Evolutionary conservation across 2,888 invertebrate genomes (phyloP).

Genomic region (Leucophenga montana): DNA sequence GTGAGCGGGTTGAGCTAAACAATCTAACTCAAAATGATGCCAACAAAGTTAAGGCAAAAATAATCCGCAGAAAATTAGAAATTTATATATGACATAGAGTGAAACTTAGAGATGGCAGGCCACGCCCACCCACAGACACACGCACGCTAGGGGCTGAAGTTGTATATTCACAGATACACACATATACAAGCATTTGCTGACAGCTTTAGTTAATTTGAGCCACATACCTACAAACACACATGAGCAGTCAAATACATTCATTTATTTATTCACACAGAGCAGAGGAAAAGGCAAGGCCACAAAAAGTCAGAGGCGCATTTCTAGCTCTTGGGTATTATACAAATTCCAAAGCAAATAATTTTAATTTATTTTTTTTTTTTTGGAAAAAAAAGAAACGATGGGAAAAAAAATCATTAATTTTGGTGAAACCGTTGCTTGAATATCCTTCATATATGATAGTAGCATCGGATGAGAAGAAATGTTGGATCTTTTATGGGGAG

Average conservation of each 20-base stretch:
- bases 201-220: slow-evolving; percentile 15
- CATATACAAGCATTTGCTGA: slow-evolving; percentile 13
- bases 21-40: slow-evolving; percentile 19
- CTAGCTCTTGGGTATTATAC: no score
- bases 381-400: not conserved
- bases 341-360: slow-evolving; percentile 19
- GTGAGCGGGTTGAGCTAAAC: slow-evolving; percentile 21
- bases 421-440: no score
- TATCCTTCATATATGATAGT: no score
- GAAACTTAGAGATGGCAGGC: not conserved
- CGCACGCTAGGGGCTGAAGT: not conserved
- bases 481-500: no score
- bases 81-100: slow-evolving; percentile 37
- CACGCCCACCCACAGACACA: slow-evolving; percentile 3
- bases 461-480: no score
- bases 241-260: not conserved
- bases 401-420: no score
- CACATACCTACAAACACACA: not conserved
- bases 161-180: no score
- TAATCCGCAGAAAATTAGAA: slow-evolving; percentile 46
- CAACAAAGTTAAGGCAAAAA: slow-evolving; percentile 27
- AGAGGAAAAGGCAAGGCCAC: not conserved
- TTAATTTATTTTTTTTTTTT: slow-evolving; percentile 16
- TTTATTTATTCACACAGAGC: not conserved
- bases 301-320: not conserved